Evolutionary conservation across 2,113 vertebrate species (phyloP), one percentile per base, ranked within the genome.

Genomic region (Prochilodus magdalenae): DNA sequence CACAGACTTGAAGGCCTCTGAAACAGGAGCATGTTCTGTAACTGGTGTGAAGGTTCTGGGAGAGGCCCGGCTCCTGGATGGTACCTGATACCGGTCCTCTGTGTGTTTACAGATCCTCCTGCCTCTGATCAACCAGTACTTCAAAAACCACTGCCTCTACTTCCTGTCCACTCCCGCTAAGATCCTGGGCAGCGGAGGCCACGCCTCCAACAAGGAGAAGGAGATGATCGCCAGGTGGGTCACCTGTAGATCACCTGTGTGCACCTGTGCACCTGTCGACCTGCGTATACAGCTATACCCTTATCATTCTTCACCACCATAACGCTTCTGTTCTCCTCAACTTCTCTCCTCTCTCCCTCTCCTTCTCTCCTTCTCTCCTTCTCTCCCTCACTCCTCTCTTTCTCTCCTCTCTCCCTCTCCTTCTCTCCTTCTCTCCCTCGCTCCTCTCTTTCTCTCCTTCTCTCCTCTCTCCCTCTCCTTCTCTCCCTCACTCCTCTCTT

Each of bases 141-240:
- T 96, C 92, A 96, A 95, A 91, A 98, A 98, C 89, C 94, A 95
- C 91, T 95, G 93, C 88, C 92, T 95, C 36, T 95, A 95, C 85
- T 95, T 94, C 88, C 83, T 94, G 79, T 94, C 94, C 14, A 94
- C 94, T 1, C 94, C 97, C 0, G 96, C 97, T 73, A 96, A 97
- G 88, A 92, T 98, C 63, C 92, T 98, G 80, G 97, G 97, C 70
- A 98, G 96, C 51, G 96, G 97, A 0, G 96, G 96, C 0, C 95
- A 96, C 6, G 96, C 97, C 14, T 98, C 97, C 75, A 98, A 98
- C 86, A 98, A 98, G 81, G 97, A 98, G 90, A 98, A 98, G 84
- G 97, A 98, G 87, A 98, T 98, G 97, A 97, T 98, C 81, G 96
- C 96, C 85, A 97, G 96, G 97, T 97, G 82, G 86, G 47, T 51